Evolutionary conservation across 2,113 vertebrate genomes (phyloP).

Genomic region (Phocoena phocoena): DNA sequence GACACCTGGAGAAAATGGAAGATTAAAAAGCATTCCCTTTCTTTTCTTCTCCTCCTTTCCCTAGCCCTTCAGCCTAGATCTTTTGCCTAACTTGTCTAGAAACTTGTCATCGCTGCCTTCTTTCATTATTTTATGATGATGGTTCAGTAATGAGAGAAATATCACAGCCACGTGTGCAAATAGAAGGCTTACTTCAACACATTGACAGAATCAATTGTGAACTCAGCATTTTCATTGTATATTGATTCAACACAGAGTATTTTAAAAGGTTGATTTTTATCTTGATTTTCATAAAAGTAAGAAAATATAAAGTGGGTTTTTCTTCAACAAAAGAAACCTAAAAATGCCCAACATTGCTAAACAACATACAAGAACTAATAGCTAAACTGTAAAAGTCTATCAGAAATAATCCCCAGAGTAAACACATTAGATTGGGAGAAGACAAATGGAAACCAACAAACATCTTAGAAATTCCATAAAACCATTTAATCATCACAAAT

Average conservation of each 20-base stretch:
- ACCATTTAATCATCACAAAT: slow-evolving; percentile 49
- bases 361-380: slow-evolving; percentile 13
- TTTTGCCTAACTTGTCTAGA: not conserved
- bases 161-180: not conserved
- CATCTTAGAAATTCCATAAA: slow-evolving; percentile 40
- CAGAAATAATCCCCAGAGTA: not conserved
- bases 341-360: not conserved
- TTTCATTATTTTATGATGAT: not conserved
- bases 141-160: not conserved
- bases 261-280: not conserved
- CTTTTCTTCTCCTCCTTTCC: not conserved
- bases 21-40: rapidly evolving
- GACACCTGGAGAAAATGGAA: not conserved
- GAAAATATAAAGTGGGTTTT: not conserved
- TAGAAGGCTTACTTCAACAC: not conserved
- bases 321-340: not conserved
- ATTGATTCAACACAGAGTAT: not conserved
- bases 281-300: not conserved
- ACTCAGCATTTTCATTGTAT: not conserved
- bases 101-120: not conserved
- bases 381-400: not conserved
- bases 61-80: rapidly evolving
- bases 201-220: not conserved
- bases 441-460: slow-evolving; percentile 25
- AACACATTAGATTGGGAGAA: not conserved